A percentile compares a stretch with the other conserved stretches of the same genome.
Conservation (phyloP, 2,888 invertebrate genomes). For the Lepas anatifera region DNA sequence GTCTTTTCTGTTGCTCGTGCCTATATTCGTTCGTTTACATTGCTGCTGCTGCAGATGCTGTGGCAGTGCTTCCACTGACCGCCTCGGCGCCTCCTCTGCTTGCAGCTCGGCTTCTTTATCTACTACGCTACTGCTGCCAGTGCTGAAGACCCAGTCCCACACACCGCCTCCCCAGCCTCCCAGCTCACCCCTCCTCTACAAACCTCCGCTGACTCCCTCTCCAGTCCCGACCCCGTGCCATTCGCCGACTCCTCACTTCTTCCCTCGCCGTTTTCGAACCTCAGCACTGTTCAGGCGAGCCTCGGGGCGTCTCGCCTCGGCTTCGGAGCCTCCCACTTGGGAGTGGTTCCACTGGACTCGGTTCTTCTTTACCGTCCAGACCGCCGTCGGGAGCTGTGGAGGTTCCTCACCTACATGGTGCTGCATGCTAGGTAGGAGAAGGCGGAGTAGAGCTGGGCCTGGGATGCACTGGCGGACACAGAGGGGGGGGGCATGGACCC, state of each 20-base stretch:
- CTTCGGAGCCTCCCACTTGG: too few species aligned
- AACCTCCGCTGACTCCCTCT: background rate
- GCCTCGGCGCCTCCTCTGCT: too few species aligned
- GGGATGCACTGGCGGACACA: too few species aligned
- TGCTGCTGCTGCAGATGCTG: too few species aligned
- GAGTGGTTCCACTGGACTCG: conserved; percentile 80
- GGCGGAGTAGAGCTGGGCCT: too few species aligned
- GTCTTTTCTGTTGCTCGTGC: too few species aligned
- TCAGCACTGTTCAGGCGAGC: background rate
- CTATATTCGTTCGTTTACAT: too few species aligned
- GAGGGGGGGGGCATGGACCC: too few species aligned
- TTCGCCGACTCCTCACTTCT: background rate
- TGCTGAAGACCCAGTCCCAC: background rate
- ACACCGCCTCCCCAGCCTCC: background rate
- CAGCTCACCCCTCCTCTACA: background rate
- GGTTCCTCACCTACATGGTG: conserved; percentile 86
- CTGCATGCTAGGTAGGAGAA: conserved; percentile 72
- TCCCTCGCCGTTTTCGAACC: background rate
- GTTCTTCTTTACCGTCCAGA: conserved; percentile 86
- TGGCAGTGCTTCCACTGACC: too few species aligned
- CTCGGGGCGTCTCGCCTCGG: background rate
- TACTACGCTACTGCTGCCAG: background rate
- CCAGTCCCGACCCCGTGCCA: background rate
- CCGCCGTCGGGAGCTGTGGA: conserved; percentile 78
- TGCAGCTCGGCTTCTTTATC: conserved; percentile 1